Evolutionary conservation across 2,888 invertebrate species (phyloP), one percentile per base, ranked within the genome.

Genomic region (Bombylius major): DNA sequence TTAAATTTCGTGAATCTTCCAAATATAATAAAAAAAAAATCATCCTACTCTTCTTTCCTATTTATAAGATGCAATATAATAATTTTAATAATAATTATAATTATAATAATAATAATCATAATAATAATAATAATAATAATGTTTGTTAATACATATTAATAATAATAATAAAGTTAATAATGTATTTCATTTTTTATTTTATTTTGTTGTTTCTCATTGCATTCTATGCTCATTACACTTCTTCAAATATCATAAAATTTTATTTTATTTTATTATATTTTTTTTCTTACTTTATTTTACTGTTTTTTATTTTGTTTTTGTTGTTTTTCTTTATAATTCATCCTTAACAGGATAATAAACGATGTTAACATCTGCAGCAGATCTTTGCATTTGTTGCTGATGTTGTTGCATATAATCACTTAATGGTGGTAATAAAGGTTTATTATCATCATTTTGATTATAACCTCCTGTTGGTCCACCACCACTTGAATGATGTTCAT

Each of bases 331-430:
- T 55, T 55, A 55, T 50, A 55, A 50, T 46, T 72, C 72, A 59
- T 72, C 72, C 61, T 73, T 73, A 65, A 70, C 72, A 64, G 72
- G 67, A 64, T 72, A 73, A 60, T 73, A 72, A 62, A 71, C 68
- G 56, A 71, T 66, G 62, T 72, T 70, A 54, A 70, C 68, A 59
- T 72, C 72, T n/a, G 48, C 44, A 55, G 48, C 44, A 54, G 46
- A 11, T 11, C 39, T 7, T 58, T 66, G 65, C 36, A 62, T 61
- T 51, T 64, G 64, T 48, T 63, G 66, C 54, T 67, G 63, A 31
- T 64, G 62, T 54, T 66, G 66, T 58, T 70, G 70, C 71, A 73
- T 71, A 39, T 73, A 72, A 50, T 72, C 72, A 58, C 69, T 69
- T 54, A 73, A 69, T 23, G 73, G 72, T 45, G 73, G 73, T 63